Percentiles rank a stretch among this genome's conserved stretches.
These are phyloP conservation scores for Campoplex capitator DNA, from an alignment of 2,888 invertebrate species.

Conservation along the genomic window DNA sequence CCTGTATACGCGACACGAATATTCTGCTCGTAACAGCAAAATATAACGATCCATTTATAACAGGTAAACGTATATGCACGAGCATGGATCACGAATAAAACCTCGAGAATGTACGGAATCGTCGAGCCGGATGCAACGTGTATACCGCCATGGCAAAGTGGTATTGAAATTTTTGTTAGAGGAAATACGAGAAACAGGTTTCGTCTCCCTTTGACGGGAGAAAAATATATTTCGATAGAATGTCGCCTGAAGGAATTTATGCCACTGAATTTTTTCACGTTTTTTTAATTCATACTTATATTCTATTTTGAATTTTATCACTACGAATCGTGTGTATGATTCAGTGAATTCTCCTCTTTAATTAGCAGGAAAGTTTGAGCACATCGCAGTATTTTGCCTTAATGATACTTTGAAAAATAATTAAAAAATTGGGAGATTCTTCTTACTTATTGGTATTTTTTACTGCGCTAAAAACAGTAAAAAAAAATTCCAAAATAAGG, in stretches of 20 bases:
- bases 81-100: neutral
- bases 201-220: slow-evolving; percentile 71
- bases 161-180: slow-evolving; percentile 79
- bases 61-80: neutral
- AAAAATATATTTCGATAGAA: slow-evolving; percentile 76
- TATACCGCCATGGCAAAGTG: slow-evolving; percentile 56
- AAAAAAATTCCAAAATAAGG: neutral
- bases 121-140: slow-evolving; percentile 27
- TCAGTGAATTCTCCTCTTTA: neutral
- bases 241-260: slow-evolving; percentile 72
- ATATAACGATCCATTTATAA: neutral
- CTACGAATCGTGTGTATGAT: neutral
- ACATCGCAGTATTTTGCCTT: neutral
- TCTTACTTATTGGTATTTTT: neutral
- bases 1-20: neutral
- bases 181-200: slow-evolving; percentile 74
- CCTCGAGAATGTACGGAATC: slow-evolving; percentile 34
- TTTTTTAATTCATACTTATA: neutral
- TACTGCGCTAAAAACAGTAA: neutral
- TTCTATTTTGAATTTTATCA: neutral
- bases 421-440: neutral
- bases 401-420: neutral
- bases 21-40: neutral
- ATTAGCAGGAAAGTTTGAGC: neutral
- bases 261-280: slow-evolving; percentile 15